phyloP scores from a whole-genome alignment of 2,113 vertebrate genomes.

The Motacilla tschutschensis region DNA sequence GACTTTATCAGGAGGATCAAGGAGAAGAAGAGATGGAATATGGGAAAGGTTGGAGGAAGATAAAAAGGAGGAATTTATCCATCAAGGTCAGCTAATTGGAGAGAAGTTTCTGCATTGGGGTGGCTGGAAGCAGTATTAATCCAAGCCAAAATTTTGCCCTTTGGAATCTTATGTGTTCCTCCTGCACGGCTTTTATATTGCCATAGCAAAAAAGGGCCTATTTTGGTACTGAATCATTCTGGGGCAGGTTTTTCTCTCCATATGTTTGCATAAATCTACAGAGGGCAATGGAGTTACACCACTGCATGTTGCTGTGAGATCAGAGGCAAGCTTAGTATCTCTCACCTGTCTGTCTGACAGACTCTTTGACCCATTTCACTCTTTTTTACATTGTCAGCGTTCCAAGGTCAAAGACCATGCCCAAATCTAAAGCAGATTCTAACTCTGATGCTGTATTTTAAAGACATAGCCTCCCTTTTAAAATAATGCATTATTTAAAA shows the following conservation, averaged over 20 bases:
- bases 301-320: constrained; percentile 33
- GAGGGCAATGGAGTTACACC: constrained; percentile 59
- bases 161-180: not conserved
- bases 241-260: constrained; percentile 42
- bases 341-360: constrained; percentile 51
- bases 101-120: constrained; percentile 7
- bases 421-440: constrained; percentile 25
- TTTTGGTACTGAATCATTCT: constrained; percentile 35
- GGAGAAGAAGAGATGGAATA: constrained; percentile 57
- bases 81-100: constrained; percentile 55
- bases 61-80: constrained; percentile 55
- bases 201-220: constrained; percentile 6
- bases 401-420: constrained; percentile 39
- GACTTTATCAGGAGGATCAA: constrained; percentile 61
- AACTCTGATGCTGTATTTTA: constrained; percentile 21
- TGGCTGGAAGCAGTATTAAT: constrained; percentile 30
- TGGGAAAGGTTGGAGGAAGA: constrained; percentile 60
- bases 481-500: not conserved
- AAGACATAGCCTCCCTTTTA: not conserved
- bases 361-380: constrained; percentile 52
- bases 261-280: constrained; percentile 62
- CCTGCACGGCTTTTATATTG: constrained; percentile 19
- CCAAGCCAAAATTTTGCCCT: constrained; percentile 38
- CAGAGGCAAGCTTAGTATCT: constrained; percentile 41
- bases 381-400: constrained; percentile 20